Conservation (phyloP, 2,797 vertebrate genomes). For the Denticeps clupeoides region DNA sequence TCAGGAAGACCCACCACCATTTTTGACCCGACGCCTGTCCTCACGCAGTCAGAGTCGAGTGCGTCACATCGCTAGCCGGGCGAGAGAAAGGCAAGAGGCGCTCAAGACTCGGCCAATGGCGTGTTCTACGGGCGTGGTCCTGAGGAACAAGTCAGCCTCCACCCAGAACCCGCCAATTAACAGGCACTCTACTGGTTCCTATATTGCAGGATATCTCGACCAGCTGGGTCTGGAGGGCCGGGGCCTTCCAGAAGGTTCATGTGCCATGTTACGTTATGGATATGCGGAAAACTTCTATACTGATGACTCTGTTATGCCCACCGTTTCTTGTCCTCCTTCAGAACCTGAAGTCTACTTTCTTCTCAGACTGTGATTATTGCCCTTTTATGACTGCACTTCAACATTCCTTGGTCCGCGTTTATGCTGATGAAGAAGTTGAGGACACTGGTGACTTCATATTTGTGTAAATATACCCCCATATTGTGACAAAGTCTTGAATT, state of each 20-base stretch:
- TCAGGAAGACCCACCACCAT: conserved; percentile 59
- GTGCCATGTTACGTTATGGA: conserved; percentile 53
- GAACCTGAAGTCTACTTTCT: conserved; percentile 95
- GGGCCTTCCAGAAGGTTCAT: conserved; percentile 81
- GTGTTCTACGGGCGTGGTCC: conserved; percentile 55
- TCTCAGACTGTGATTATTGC: conserved; percentile 70
- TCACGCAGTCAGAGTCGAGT: conserved; percentile 94
- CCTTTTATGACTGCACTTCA: conserved; percentile 10
- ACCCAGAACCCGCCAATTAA: conserved; percentile 53
- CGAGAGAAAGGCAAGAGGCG: conserved; percentile 85
- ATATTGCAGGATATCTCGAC: conserved; percentile 78
- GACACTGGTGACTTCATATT: conserved; percentile 19
- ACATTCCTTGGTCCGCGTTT: neutral
- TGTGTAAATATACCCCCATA: conserved; percentile 18
- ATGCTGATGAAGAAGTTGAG: neutral
- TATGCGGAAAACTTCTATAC: conserved; percentile 53
- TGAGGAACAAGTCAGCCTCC: conserved; percentile 63
- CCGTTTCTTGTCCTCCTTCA: conserved; percentile 53
- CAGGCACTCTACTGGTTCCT: conserved; percentile 91
- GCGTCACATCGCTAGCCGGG: conserved; percentile 87
- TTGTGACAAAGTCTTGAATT: too few species aligned
- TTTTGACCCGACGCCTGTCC: conserved; percentile 77
- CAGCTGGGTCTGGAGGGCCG: conserved; percentile 57
- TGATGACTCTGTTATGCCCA: conserved; percentile 49
- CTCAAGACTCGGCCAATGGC: conserved; percentile 50